A percentile compares a stretch with the other conserved stretches of the same genome.
Evolutionary conservation across 1,140 invertebrate species (phyloP).

Genomic region (Papilio dardanus): DNA sequence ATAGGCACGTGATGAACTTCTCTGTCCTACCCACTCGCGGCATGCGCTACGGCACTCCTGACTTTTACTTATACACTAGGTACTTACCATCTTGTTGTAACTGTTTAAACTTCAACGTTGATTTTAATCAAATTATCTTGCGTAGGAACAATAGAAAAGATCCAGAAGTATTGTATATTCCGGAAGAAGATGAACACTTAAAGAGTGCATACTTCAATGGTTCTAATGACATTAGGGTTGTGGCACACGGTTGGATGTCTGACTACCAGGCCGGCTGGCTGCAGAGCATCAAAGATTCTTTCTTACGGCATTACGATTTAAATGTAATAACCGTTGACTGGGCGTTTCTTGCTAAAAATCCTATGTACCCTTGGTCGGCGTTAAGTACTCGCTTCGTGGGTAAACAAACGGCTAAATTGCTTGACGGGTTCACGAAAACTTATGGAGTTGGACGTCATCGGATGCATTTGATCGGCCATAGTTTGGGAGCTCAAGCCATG

Average conservation of each 20-base stretch:
- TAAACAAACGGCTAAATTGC: slow-evolving; percentile 83
- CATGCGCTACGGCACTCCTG: slow-evolving; percentile 57
- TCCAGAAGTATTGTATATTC: slow-evolving; percentile 54
- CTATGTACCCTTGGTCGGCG: slow-evolving; percentile 86
- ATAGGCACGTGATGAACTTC: slow-evolving; percentile 59
- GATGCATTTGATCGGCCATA: slow-evolving; percentile 90
- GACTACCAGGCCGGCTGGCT: slow-evolving; percentile 74
- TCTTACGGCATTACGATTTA: slow-evolving; percentile 81
- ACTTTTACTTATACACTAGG: slow-evolving; percentile 72
- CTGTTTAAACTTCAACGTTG: background rate
- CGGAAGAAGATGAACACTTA: slow-evolving; percentile 45
- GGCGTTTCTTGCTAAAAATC: slow-evolving; percentile 84
- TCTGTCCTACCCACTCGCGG: slow-evolving; percentile 54
- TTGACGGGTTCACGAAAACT: slow-evolving; percentile 83
- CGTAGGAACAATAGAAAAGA: slow-evolving; percentile 55
- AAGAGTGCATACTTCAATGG: slow-evolving; percentile 80
- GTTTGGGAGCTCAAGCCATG: slow-evolving; percentile 94
- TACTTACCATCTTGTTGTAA: slow-evolving; percentile 40
- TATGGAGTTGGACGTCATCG: slow-evolving; percentile 80
- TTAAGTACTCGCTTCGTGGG: slow-evolving; percentile 86
- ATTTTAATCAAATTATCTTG: slow-evolving; percentile 38
- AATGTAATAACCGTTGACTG: slow-evolving; percentile 89
- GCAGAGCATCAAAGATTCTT: slow-evolving; percentile 77
- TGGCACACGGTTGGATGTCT: slow-evolving; percentile 90
- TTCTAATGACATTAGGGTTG: slow-evolving; percentile 83